Evolutionary conservation across 2,888 invertebrate species (phyloP).

Genomic region (Ochlodes sylvanus): DNA sequence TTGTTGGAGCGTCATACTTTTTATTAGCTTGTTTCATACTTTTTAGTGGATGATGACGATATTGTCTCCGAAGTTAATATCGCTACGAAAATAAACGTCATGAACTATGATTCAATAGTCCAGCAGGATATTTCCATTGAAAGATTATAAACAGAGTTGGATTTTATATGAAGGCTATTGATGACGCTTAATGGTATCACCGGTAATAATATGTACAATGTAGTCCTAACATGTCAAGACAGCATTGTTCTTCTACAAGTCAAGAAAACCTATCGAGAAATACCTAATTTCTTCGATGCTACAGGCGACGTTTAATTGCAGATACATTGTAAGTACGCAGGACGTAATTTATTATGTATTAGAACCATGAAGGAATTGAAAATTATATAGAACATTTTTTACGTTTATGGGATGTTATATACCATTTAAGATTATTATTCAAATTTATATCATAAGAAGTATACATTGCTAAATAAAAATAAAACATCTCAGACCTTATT

Average conservation of each 20-base stretch:
- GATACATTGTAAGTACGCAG: too few species aligned
- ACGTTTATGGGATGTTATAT: too few species aligned
- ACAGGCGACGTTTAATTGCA: too few species aligned
- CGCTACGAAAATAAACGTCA: conserved; percentile 28
- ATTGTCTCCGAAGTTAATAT: conserved; percentile 15
- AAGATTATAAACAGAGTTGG: neutral
- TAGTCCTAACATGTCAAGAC: too few species aligned
- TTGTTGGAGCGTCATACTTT: conserved; percentile 18
- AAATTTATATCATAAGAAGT: neutral
- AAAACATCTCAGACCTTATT: neutral
- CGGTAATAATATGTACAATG: too few species aligned
- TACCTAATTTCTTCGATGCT: too few species aligned
- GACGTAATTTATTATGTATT: too few species aligned
- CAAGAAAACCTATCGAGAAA: too few species aligned
- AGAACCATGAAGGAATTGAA: too few species aligned
- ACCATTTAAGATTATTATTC: too few species aligned
- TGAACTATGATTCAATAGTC: conserved; percentile 14
- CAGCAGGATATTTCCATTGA: conserved; percentile 19
- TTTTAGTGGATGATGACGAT: conserved; percentile 19
- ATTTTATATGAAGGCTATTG: neutral
- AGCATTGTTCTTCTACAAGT: too few species aligned
- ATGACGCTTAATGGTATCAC: neutral
- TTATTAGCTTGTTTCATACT: conserved; percentile 9
- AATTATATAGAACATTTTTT: too few species aligned
- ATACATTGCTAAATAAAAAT: neutral